Percentiles rank a stretch among this genome's conserved stretches.
These are phyloP conservation scores for Cyclura pinguis DNA, from an alignment of 2,797 vertebrate genomes.

Conservation along the genomic window DNA sequence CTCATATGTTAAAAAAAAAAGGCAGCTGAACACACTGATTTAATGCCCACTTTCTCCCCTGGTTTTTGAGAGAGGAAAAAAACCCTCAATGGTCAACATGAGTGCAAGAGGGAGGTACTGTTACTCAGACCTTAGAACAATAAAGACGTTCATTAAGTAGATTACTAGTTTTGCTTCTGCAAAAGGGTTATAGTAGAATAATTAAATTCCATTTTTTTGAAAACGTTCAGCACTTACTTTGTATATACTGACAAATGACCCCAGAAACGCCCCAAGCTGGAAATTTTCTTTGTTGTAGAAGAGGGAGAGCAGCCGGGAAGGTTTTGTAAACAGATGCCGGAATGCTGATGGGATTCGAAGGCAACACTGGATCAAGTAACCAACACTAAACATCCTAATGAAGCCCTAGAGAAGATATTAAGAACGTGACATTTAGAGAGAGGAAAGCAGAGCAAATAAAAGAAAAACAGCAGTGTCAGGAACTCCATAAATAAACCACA, in stretches of 20 bases:
- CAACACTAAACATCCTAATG: constrained; percentile 97
- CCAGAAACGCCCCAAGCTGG: constrained; percentile 95
- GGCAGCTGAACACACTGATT: not conserved
- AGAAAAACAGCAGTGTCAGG: not conserved
- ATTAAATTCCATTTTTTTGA: constrained; percentile 16
- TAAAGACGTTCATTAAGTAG: not conserved
- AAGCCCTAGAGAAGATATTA: constrained; percentile 86
- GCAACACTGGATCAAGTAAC: constrained; percentile 98
- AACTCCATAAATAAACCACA: constrained; percentile 16
- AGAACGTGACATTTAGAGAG: constrained; percentile 44
- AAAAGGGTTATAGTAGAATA: not conserved
- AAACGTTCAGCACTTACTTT: constrained; percentile 84
- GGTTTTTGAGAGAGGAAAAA: not conserved
- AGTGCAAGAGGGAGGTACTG: no score
- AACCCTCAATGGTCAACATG: no score
- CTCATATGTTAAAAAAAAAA: not conserved
- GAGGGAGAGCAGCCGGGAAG: constrained; percentile 91
- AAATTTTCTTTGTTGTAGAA: constrained; percentile 99
- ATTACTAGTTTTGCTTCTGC: not conserved
- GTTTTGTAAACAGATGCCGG: constrained; percentile 93
- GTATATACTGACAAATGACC: constrained; percentile 99
- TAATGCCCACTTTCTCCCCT: not conserved
- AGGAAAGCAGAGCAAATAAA: constrained; percentile 24
- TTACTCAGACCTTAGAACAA: not conserved
- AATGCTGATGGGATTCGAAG: constrained; percentile 94